Evolutionary conservation across 2,888 invertebrate species (phyloP).

Genomic region (Pseudanteris insignis): DNA sequence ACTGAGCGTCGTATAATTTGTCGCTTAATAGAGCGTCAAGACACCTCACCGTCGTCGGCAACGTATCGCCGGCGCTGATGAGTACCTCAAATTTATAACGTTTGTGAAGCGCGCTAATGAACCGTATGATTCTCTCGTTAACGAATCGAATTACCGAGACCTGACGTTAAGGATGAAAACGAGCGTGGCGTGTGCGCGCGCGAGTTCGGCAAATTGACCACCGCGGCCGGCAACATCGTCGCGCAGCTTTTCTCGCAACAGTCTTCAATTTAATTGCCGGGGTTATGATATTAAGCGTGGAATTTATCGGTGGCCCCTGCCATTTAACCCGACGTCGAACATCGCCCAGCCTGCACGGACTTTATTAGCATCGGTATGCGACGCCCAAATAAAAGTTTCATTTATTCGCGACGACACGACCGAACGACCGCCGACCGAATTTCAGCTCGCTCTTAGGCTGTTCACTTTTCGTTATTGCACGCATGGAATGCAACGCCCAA

Average conservation of each 20-base stretch:
- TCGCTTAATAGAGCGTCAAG: constrained; percentile 19
- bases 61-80: constrained; percentile 11
- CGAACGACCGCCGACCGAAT: neutral
- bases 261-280: constrained; percentile 44
- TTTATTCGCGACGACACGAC: constrained; percentile 14
- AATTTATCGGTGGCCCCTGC: constrained; percentile 43
- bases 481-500: neutral
- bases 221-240: constrained; percentile 31
- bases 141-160: constrained; percentile 54
- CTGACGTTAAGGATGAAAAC: constrained; percentile 41
- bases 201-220: constrained; percentile 43
- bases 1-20: constrained; percentile 17
- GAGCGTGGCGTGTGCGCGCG: constrained; percentile 20
- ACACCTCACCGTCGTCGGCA: constrained; percentile 21
- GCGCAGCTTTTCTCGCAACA: constrained; percentile 26
- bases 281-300: constrained; percentile 40
- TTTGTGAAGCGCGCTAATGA: constrained; percentile 50
- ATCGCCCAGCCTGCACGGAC: constrained; percentile 20
- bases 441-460: no score
- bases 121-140: constrained; percentile 55
- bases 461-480: neutral
- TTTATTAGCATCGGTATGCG: constrained; percentile 32
- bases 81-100: constrained; percentile 37
- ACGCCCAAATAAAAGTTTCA: constrained; percentile 14
- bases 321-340: constrained; percentile 37